Conservation (phyloP, 1,140 invertebrate genomes). For the Bombus picipes region DNA sequence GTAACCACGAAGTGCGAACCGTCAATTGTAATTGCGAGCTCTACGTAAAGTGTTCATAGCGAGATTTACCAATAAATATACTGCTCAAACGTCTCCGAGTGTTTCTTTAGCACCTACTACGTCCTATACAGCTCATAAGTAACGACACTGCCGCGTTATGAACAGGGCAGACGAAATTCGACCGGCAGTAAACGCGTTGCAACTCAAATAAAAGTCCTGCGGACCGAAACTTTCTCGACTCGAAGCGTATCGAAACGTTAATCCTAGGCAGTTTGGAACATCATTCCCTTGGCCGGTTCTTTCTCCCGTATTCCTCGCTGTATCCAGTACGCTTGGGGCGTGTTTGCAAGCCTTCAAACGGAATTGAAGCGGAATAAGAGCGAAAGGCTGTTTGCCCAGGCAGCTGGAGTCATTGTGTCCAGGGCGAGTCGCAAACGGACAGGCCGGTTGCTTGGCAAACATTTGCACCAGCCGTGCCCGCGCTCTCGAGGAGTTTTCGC, state of each 20-base stretch:
- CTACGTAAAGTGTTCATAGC: too few species aligned
- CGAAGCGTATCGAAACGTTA: background rate
- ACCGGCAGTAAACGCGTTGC: too few species aligned
- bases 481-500: background rate
- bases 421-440: conserved; percentile 6
- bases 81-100: too few species aligned
- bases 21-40: too few species aligned
- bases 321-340: background rate
- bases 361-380: conserved; percentile 37
- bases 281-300: background rate
- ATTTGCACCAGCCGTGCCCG: background rate
- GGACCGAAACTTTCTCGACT: background rate
- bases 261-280: background rate
- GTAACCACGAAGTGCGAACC: too few species aligned
- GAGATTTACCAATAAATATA: too few species aligned
- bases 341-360: conserved; percentile 39
- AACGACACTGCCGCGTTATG: too few species aligned
- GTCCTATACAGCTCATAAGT: too few species aligned
- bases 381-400: conserved; percentile 29
- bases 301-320: background rate
- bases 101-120: too few species aligned
- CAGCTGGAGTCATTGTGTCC: conserved; percentile 38
- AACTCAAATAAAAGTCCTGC: background rate
- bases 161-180: too few species aligned
- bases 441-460: conserved; percentile 13